Evolutionary conservation across 2,888 invertebrate species (phyloP), one percentile per base, ranked within the genome.

Genomic region (Calliopum simillimum): DNA sequence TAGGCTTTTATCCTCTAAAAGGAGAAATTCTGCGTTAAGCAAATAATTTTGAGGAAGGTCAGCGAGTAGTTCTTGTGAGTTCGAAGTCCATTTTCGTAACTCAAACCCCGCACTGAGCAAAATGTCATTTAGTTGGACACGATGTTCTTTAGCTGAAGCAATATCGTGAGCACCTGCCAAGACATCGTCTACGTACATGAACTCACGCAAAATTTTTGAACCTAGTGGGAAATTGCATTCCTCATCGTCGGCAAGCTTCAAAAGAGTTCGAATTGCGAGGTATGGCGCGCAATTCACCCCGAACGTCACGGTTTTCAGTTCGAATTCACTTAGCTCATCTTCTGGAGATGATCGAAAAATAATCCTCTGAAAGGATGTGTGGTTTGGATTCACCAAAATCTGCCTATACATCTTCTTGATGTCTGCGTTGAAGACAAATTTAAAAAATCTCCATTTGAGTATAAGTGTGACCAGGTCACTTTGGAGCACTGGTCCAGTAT

Each of bases 321-420:
- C 16, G 41, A n/a, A 68, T 23, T 59, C 67, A 21, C 51, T 59
- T 14, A 68, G 14, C 8, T 59, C 43, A n/a, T 16, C 13, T 19
- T 61, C 23, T 4, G 46, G 25, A 14, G 47, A 11, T 23, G 33
- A 6, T 33, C 33, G 33, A 33, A 33, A 49, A 51, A 6, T 58
- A 56, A 2, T 64, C n/a, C 68, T 47, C 19, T 51, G 49, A 41
- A 56, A 67, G 2, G 21, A 43, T 13, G 8, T 49, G n/a, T 61
- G 51, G 21, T 3, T 3, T n/a, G 16, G 8, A 47, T 68, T 41
- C 4, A 71, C 19, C 1, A 64, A 19, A 13, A 71, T 68, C 43
- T 61, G 19, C 12, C 69, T 56, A 16, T 69, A 61, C 66, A 66
- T 61, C 23, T 66, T 66, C 33, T 70, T 33, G 44, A 70, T 53